Conservation (phyloP, 2,113 vertebrate species). For the Labrus mixtus region DNA sequence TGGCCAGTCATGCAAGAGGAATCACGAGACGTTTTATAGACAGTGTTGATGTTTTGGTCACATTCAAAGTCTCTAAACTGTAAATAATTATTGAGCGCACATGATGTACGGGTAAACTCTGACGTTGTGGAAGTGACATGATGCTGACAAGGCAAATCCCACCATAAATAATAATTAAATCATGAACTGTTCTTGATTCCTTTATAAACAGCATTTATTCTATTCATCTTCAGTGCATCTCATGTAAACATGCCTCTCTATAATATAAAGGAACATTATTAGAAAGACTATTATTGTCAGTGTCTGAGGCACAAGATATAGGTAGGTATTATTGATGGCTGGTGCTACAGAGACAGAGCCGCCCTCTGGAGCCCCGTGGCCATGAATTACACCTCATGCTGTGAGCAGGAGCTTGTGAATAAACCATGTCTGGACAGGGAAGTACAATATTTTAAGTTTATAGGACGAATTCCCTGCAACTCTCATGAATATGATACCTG, state of each 20-base stretch:
- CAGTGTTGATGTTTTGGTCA: constrained; percentile 62
- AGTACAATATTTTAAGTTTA: constrained; percentile 81
- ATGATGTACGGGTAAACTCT: constrained; percentile 70
- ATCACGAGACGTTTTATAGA: constrained; percentile 37
- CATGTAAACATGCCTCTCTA: constrained; percentile 26
- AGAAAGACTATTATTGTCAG: constrained; percentile 10
- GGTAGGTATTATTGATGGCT: constrained; percentile 21
- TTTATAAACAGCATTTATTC: background rate
- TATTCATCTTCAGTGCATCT: constrained; percentile 23
- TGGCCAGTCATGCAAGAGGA: constrained; percentile 36
- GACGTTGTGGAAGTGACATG: constrained; percentile 44
- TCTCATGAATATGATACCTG: constrained; percentile 80
- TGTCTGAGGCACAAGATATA: constrained; percentile 22
- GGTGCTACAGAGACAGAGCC: constrained; percentile 21
- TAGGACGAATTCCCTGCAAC: constrained; percentile 75
- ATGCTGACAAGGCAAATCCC: constrained; percentile 53
- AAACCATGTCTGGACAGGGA: constrained; percentile 76
- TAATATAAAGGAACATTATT: constrained; percentile 10
- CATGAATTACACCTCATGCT: constrained; percentile 50
- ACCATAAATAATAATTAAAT: constrained; percentile 57
- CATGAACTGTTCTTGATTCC: constrained; percentile 22
- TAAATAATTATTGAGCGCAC: constrained; percentile 70
- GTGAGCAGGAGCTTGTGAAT: constrained; percentile 77
- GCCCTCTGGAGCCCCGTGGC: constrained; percentile 41
- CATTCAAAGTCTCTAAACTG: constrained; percentile 47